Conservation (phyloP, 2,797 vertebrate genomes). For the Microctenopoma stevenorrisi region DNA sequence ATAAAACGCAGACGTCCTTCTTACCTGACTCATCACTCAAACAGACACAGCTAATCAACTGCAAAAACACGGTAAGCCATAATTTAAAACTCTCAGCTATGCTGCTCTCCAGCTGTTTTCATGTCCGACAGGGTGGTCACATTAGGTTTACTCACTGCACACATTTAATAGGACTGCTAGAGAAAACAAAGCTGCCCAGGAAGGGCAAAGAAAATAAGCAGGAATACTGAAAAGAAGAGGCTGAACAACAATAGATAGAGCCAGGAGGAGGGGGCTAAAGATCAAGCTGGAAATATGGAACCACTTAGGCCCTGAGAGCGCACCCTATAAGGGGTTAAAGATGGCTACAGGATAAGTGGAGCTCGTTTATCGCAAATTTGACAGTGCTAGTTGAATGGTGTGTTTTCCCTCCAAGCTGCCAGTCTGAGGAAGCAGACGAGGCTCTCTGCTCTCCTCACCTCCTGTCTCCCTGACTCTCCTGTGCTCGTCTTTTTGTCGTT, state of each 20-base stretch:
- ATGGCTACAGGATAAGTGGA: constrained; percentile 76
- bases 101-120: constrained; percentile 40
- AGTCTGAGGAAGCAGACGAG: constrained; percentile 58
- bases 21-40: constrained; percentile 19
- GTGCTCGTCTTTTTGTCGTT: constrained; percentile 32
- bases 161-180: constrained; percentile 31
- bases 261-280: constrained; percentile 48
- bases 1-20: not conserved
- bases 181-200: constrained; percentile 37
- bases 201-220: constrained; percentile 12
- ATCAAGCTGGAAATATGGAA: constrained; percentile 68
- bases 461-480: constrained; percentile 14
- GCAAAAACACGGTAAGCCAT: constrained; percentile 1
- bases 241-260: constrained; percentile 51
- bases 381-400: constrained; percentile 75
- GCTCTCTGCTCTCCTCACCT: constrained; percentile 44
- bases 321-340: constrained; percentile 77
- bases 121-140: constrained; percentile 43
- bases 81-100: constrained; percentile 6
- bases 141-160: constrained; percentile 38
- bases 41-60: constrained; percentile 24
- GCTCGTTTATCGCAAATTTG: constrained; percentile 77
- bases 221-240: constrained; percentile 37
- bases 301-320: constrained; percentile 62
- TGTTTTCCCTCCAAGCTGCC: constrained; percentile 65